Conservation (phyloP, 2,888 invertebrate species). For the Nasonovia ribisnigri region DNA sequence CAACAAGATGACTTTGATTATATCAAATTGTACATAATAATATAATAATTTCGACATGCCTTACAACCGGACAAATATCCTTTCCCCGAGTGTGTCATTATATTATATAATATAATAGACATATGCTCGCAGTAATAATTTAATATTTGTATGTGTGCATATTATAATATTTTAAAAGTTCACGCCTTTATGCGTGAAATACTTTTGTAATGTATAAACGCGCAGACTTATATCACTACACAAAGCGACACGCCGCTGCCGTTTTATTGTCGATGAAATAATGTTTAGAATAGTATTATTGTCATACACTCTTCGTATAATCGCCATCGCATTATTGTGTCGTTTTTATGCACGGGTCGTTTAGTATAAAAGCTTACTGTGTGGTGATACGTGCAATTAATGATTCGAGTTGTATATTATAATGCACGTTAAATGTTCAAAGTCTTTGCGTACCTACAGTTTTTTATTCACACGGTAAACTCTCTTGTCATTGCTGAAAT, state of each 20-base stretch:
- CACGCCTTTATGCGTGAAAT: not conserved
- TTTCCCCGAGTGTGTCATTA: not conserved
- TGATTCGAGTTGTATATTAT: not conserved
- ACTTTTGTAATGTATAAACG: not conserved
- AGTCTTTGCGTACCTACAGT: not conserved
- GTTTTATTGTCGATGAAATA: constrained; percentile 22
- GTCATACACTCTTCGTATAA: not conserved
- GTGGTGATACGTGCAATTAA: not conserved
- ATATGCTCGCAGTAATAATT: not conserved
- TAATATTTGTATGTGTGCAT: not conserved
- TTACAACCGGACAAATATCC: not conserved
- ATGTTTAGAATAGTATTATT: constrained; percentile 8
- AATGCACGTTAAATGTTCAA: not conserved
- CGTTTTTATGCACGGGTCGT: constrained; percentile 9
- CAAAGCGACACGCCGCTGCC: not conserved
- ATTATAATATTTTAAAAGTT: not conserved
- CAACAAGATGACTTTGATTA: not conserved
- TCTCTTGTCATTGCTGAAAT: not conserved
- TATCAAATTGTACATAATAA: not conserved
- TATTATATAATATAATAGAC: not conserved
- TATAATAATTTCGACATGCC: not conserved
- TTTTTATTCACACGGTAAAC: not conserved
- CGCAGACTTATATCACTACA: not conserved
- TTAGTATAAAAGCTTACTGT: not conserved
- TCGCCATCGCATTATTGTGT: not conserved